Evolutionary conservation across 2,797 vertebrate genomes (phyloP), one percentile per base, ranked within the genome.

Genomic region (Coilia nasus): DNA sequence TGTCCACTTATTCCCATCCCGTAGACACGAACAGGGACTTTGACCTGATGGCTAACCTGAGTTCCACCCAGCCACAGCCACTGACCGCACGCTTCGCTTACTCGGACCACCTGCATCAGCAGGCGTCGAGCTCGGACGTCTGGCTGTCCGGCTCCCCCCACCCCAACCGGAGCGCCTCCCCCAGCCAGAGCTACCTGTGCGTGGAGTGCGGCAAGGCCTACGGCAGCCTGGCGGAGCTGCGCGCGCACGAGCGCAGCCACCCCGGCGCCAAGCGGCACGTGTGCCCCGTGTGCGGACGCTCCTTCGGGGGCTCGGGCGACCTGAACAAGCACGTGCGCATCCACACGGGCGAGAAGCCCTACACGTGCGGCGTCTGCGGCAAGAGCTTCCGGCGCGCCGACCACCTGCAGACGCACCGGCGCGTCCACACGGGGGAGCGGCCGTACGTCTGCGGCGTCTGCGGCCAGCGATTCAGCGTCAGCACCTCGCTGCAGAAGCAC

Each of bases 401-500:
- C 23, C 89, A 90, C 84, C 87, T 90, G 2, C 85, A 87, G 15
- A 90, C 86, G 81, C 90, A 90, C 84, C 88, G 88, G 84, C 87
- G 89, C 21, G 88, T 87, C 35, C 90, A 91, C 84, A 91, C 90
- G 0, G 90, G 90, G 11, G 89, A 91, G 83, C 90, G 88, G 23
- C 90, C 90, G 0, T 91, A 91, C 85, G 84, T 84, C 19, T 91
- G 90, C 57, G 44, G 81, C 7, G 85, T 87, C 84, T 91, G 90
- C 31, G 89, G 89, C 17, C 88, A 87, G 17, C 84, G 89, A 64
- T 91, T 91, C 85, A 91, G 88, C 62, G 89, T 90, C 12, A 87
- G 87, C 7, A 89, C 89, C 21, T 89, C 89, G 84, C 82, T 90
- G 59, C 88, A 90, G 85, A 90, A 90, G 67, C 90, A 91, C 84